phyloP scores from a whole-genome alignment of 1,140 invertebrate species.

The Scaptomyza hsui region DNA sequence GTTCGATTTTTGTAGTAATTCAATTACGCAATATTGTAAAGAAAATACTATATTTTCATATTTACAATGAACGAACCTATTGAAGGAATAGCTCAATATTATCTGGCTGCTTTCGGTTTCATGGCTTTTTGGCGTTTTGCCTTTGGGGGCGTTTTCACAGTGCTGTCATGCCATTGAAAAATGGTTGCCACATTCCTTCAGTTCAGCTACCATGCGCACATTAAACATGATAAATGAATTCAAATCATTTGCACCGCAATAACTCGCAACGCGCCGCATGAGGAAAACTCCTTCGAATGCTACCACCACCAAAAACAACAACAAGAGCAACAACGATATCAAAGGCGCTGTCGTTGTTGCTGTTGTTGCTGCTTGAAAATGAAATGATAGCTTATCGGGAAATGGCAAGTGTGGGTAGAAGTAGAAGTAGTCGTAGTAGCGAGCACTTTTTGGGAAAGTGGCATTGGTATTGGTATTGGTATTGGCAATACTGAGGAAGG shows the following conservation, averaged over 20 bases:
- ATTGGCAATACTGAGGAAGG: constrained; percentile 36
- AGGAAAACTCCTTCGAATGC: neutral
- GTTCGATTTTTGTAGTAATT: neutral
- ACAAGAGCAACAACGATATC: constrained; percentile 32
- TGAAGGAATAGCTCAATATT: constrained; percentile 33
- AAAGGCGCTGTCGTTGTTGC: constrained; percentile 25
- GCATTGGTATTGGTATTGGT: constrained; percentile 10
- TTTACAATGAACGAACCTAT: constrained; percentile 1
- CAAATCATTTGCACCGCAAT: constrained; percentile 77
- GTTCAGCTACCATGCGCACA: constrained; percentile 48
- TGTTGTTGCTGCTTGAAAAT: constrained; percentile 62
- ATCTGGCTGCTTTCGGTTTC: constrained; percentile 13
- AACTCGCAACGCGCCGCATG: constrained; percentile 40
- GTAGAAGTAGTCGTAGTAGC: constrained; percentile 2
- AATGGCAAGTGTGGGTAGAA: neutral
- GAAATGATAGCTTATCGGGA: constrained; percentile 77
- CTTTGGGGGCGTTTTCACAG: constrained; percentile 13
- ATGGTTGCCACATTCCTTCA: constrained; percentile 63
- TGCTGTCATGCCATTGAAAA: constrained; percentile 63
- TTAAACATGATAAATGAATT: constrained; percentile 79
- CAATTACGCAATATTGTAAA: neutral
- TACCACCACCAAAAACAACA: constrained; percentile 16
- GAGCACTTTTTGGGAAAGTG: constrained; percentile 58
- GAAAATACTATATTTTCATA: neutral
- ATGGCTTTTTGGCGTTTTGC: constrained; percentile 6